A percentile compares a stretch with the other conserved stretches of the same genome.
Evolutionary conservation across 2,888 invertebrate species (phyloP).

Genomic region (Perizoma affinitatum): DNA sequence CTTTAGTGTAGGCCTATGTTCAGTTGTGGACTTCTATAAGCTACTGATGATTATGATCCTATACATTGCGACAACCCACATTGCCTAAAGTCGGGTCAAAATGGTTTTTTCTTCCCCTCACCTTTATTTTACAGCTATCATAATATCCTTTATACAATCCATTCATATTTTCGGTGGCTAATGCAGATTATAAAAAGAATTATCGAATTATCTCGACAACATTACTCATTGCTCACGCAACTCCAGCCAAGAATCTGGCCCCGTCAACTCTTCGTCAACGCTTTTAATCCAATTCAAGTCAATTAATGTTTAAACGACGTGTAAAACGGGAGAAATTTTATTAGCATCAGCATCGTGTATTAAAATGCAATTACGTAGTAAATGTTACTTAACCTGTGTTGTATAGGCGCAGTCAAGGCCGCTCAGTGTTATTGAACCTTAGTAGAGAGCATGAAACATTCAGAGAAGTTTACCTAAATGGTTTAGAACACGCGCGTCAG

Average conservation of each 20-base stretch:
- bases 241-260: conserved; percentile 13
- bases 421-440: conserved; percentile 13
- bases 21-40: too few species aligned
- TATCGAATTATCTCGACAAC: neutral
- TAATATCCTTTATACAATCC: too few species aligned
- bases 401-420: conserved; percentile 18
- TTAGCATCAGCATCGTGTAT: conserved; percentile 34
- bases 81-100: too few species aligned
- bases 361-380: conserved; percentile 14
- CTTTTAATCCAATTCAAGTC: conserved; percentile 10
- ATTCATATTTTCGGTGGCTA: too few species aligned
- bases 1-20: too few species aligned
- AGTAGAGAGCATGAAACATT: conserved; percentile 3
- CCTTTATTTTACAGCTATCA: too few species aligned
- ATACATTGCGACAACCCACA: too few species aligned
- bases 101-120: too few species aligned
- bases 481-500: too few species aligned
- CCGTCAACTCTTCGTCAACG: conserved; percentile 5
- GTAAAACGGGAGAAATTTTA: conserved; percentile 41
- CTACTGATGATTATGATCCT: too few species aligned
- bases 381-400: conserved; percentile 3
- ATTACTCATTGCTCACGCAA: conserved; percentile 4
- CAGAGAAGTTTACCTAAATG: too few species aligned
- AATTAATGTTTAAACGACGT: conserved; percentile 14
- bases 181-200: neutral